Conservation (phyloP, 2,888 invertebrate genomes). For the Drosophila algonquin region DNA sequence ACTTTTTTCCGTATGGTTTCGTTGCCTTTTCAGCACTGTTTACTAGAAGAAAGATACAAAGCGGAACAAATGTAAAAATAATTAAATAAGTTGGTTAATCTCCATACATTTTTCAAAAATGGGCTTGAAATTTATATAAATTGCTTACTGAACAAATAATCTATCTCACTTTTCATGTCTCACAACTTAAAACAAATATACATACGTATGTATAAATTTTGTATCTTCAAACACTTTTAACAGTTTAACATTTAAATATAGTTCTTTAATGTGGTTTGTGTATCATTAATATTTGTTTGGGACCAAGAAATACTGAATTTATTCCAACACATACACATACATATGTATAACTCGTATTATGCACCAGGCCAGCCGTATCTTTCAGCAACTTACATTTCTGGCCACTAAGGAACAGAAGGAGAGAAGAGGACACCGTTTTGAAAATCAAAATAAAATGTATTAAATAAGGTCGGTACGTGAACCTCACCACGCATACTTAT, state of each 20-base stretch:
- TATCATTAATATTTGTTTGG: not conserved
- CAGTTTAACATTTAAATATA: not conserved
- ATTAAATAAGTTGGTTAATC: not conserved
- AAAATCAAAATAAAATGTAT: not conserved
- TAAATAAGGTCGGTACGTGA: not conserved
- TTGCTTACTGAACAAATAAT: too few species aligned
- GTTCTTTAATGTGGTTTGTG: not conserved
- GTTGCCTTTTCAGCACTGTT: constrained; percentile 6
- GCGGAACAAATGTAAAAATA: not conserved
- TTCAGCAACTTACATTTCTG: not conserved
- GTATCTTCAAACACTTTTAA: not conserved
- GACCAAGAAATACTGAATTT: not conserved
- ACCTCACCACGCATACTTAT: constrained; percentile 1
- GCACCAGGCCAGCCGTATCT: not conserved
- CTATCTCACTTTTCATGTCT: too few species aligned
- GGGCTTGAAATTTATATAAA: too few species aligned
- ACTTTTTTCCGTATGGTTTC: constrained; percentile 6
- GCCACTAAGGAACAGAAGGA: not conserved
- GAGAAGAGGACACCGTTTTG: not conserved
- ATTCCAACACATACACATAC: not conserved
- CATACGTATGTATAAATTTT: not conserved
- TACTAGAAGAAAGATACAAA: not conserved
- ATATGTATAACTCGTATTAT: not conserved
- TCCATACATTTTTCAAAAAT: too few species aligned
- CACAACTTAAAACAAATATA: not conserved